Evolutionary conservation across 1,140 invertebrate species (phyloP).

Genomic region (Procambarus virginalis): DNA sequence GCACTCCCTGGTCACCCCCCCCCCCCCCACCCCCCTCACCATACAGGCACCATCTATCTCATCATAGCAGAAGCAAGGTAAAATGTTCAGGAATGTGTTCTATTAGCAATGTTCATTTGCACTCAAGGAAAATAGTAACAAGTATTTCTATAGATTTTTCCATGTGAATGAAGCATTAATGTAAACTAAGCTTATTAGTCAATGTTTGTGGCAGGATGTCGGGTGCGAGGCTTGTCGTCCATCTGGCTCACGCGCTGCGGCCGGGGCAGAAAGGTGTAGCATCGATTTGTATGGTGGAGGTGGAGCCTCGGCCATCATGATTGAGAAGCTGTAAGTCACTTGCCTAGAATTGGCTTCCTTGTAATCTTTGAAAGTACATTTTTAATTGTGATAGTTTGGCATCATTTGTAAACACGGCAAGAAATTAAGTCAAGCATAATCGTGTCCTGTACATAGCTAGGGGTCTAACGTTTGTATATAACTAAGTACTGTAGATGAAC

Average conservation of each 20-base stretch:
- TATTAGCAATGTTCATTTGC: too few species aligned
- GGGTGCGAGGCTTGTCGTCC: conserved; percentile 93
- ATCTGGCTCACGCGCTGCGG: conserved; percentile 91
- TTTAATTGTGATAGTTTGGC: not conserved
- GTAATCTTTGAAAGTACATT: not conserved
- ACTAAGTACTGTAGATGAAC: too few species aligned
- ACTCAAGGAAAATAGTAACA: too few species aligned
- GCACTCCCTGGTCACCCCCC: too few species aligned
- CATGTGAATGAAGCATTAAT: too few species aligned
- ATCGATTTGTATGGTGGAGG: conserved; percentile 98
- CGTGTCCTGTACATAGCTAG: not conserved
- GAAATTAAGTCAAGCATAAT: not conserved
- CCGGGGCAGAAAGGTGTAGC: conserved; percentile 94
- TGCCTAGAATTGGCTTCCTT: not conserved
- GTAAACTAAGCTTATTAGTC: too few species aligned
- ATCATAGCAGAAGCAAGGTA: too few species aligned
- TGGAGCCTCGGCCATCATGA: conserved; percentile 91
- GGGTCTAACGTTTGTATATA: not conserved
- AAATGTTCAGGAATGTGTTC: too few species aligned
- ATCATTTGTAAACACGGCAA: too few species aligned
- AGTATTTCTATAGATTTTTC: too few species aligned
- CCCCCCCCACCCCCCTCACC: too few species aligned
- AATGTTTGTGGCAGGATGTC: conserved; percentile 87
- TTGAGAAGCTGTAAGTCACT: conserved; percentile 88
- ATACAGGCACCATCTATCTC: too few species aligned